A percentile compares a stretch with the other conserved stretches of the same genome.
Evolutionary conservation across 2,888 invertebrate species (phyloP).

Genomic region (Sclerodermus sp.): DNA sequence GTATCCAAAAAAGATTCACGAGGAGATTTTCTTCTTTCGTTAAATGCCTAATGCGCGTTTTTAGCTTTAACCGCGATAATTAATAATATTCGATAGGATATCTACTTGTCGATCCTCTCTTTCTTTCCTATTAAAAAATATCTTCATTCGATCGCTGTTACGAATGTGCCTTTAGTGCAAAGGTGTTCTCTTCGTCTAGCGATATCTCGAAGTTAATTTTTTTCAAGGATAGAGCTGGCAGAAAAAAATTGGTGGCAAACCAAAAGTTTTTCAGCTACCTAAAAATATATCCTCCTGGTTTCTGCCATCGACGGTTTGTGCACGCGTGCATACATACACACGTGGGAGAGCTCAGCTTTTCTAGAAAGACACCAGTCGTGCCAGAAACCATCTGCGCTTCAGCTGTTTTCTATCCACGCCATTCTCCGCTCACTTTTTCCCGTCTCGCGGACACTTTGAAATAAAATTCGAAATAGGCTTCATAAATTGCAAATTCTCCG

Average conservation of each 20-base stretch:
- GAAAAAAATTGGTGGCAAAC: too few species aligned
- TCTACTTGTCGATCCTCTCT: too few species aligned
- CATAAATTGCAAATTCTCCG: conserved; percentile 13
- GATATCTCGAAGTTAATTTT: too few species aligned
- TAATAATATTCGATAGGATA: too few species aligned
- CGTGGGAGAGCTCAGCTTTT: conserved; percentile 5
- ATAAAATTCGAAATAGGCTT: conserved; percentile 17
- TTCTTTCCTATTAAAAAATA: too few species aligned
- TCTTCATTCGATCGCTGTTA: too few species aligned
- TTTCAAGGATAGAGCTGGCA: too few species aligned
- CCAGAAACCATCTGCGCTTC: conserved; percentile 51
- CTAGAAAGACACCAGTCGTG: conserved; percentile 38
- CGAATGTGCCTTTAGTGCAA: too few species aligned
- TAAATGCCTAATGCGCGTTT: too few species aligned
- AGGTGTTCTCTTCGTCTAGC: too few species aligned
- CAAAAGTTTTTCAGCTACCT: neutral
- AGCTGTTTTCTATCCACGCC: conserved; percentile 48
- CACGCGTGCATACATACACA: conserved; percentile 11
- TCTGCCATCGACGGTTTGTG: conserved; percentile 22
- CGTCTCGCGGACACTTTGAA: conserved; percentile 20
- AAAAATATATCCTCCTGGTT: conserved; percentile 20
- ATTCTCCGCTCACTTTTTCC: conserved; percentile 22
- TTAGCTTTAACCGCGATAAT: too few species aligned
- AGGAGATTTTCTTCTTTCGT: conserved; percentile 11
- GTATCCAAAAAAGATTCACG: conserved; percentile 21